Conservation (phyloP, 2,797 vertebrate genomes). For the Xiphorhynchus erythropygius region DNA sequence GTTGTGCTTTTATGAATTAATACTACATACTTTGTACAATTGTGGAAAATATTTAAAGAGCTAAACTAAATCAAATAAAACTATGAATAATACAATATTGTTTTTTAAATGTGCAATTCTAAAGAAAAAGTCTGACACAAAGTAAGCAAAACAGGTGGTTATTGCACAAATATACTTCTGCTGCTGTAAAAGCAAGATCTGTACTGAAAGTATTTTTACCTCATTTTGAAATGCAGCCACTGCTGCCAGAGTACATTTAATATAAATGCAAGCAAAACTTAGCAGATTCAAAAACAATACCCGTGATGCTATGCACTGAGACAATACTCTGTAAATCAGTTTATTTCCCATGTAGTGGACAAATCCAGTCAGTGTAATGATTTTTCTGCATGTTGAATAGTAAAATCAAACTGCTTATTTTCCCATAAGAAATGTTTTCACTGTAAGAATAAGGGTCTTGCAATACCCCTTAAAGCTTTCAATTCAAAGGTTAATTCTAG, state of each 20-base stretch:
- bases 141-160: neutral
- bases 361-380: slow-evolving; percentile 63
- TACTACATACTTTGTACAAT: neutral
- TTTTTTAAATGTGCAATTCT: neutral
- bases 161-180: neutral
- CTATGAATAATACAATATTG: neutral
- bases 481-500: slow-evolving; percentile 41
- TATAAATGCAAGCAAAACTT: neutral
- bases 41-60: neutral
- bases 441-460: slow-evolving; percentile 57
- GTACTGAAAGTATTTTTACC: neutral
- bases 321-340: slow-evolving; percentile 65
- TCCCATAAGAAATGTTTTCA: slow-evolving; percentile 43
- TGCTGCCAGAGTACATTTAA: neutral
- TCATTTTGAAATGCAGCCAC: neutral
- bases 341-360: slow-evolving; percentile 70
- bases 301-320: slow-evolving; percentile 42
- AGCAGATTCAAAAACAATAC: neutral
- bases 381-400: slow-evolving; percentile 61
- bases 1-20: neutral
- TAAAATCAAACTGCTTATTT: slow-evolving; percentile 71
- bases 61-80: neutral
- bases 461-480: slow-evolving; percentile 60
- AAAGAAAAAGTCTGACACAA: neutral
- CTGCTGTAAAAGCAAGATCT: neutral